Conservation (phyloP, 2,797 vertebrate species). For the Lacerta agilis region DNA sequence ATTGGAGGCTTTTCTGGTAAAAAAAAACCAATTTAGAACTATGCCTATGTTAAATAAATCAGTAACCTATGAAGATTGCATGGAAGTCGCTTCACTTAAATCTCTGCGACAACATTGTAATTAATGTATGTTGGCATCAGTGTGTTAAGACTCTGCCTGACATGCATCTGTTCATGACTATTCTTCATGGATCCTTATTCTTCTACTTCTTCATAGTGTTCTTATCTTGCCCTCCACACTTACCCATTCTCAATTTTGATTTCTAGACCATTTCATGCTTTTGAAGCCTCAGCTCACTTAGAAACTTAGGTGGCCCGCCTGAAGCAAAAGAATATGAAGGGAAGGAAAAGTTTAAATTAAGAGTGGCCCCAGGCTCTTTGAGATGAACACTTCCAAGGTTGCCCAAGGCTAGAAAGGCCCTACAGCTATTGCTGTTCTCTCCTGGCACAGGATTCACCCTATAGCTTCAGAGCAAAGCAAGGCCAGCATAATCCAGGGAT, state of each 20-base stretch:
- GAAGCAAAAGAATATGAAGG: background rate
- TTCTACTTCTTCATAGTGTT: background rate
- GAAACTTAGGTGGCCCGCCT: background rate
- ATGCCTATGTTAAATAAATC: no score
- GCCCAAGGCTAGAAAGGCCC: background rate
- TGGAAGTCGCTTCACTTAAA: background rate
- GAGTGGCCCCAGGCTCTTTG: background rate
- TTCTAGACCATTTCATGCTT: background rate
- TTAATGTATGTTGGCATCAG: background rate
- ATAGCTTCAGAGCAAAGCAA: constrained; percentile 5
- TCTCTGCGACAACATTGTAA: background rate
- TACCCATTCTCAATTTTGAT: background rate
- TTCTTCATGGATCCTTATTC: background rate
- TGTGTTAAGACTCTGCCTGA: background rate
- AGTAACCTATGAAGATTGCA: background rate
- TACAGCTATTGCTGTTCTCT: background rate
- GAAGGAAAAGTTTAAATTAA: background rate
- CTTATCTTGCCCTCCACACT: background rate
- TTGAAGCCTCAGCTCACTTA: background rate
- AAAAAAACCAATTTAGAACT: no score
- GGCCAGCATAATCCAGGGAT: background rate
- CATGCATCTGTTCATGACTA: background rate
- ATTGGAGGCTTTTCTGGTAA: no score
- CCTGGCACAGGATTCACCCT: background rate
- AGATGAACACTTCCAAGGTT: background rate